Percentiles rank a stretch among this genome's conserved stretches.
phyloP scores from a whole-genome alignment of 1,140 invertebrate genomes.

The Pseudomyrmex pallidus region DNA sequence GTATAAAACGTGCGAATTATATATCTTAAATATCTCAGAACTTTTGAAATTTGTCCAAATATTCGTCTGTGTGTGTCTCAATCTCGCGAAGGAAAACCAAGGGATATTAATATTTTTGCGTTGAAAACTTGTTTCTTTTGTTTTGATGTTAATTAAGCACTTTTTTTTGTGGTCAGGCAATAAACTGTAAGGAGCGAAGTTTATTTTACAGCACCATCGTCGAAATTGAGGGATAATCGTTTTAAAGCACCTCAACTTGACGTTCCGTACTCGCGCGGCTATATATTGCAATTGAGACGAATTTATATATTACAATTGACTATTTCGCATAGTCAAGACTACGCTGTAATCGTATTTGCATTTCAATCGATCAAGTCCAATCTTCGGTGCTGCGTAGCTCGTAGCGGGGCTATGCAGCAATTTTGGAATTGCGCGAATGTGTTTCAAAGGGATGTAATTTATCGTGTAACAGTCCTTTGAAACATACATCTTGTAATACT shows the following conservation, averaged over 20 bases:
- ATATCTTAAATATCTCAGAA: too few relatives aligned
- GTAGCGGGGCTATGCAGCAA: conserved; percentile 26
- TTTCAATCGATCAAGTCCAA: conserved; percentile 55
- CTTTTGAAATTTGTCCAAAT: too few relatives aligned
- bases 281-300: conserved; percentile 13
- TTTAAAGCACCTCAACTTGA: background rate
- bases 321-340: conserved; percentile 53
- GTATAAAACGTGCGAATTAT: too few relatives aligned
- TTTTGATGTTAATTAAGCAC: too few relatives aligned
- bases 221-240: background rate
- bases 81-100: too few relatives aligned
- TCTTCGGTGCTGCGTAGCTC: conserved; percentile 38
- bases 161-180: too few relatives aligned
- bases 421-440: conserved; percentile 42
- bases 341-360: conserved; percentile 49
- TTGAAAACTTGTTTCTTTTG: too few relatives aligned
- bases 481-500: conserved; percentile 9
- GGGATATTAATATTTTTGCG: too few relatives aligned
- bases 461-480: conserved; percentile 23
- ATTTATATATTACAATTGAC: conserved; percentile 59
- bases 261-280: background rate
- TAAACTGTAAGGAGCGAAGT: too few relatives aligned
- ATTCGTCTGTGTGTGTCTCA: too few relatives aligned
- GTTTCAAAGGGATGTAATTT: conserved; percentile 38
- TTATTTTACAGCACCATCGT: background rate